Percentiles rank a stretch among this genome's conserved stretches.
Conservation (phyloP, 2,888 invertebrate species). For the Schrankia costaestrigalis region DNA sequence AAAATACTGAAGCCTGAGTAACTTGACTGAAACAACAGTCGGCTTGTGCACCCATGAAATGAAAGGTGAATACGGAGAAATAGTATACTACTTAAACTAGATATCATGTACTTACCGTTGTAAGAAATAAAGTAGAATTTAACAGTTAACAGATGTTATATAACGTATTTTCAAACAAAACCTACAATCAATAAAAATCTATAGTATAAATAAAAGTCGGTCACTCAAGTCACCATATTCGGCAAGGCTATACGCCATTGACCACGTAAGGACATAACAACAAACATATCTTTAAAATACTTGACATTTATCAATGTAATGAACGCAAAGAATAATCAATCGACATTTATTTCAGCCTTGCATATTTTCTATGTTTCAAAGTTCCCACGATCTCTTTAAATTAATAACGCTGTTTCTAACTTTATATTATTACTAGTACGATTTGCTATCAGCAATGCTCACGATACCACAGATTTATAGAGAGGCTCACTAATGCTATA, state of each 20-base stretch:
- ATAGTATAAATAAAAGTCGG: slow-evolving; percentile 3
- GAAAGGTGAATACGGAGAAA: too few relatives aligned
- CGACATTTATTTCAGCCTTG: slow-evolving; percentile 11
- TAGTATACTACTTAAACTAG: too few relatives aligned
- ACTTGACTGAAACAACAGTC: too few relatives aligned
- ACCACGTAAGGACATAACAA: slow-evolving; percentile 9
- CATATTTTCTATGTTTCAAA: slow-evolving; percentile 20
- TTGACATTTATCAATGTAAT: slow-evolving; percentile 2
- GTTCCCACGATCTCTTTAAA: slow-evolving; percentile 45
- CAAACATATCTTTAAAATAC: background rate
- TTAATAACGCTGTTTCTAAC: slow-evolving; percentile 33
- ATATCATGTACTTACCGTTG: too few relatives aligned
- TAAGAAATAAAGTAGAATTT: too few relatives aligned
- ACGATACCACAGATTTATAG: slow-evolving; percentile 52
- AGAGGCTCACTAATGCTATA: slow-evolving; percentile 26
- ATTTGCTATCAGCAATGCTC: slow-evolving; percentile 48
- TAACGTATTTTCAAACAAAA: too few relatives aligned
- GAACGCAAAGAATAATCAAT: slow-evolving; percentile 11
- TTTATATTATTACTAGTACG: slow-evolving; percentile 46
- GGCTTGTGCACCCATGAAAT: too few relatives aligned
- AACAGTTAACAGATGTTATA: too few relatives aligned
- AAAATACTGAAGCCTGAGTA: too few relatives aligned
- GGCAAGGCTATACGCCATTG: slow-evolving; percentile 13
- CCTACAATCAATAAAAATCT: background rate
- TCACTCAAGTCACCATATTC: background rate